Percentiles rank a stretch among this genome's conserved stretches.
Conservation (phyloP, 1,140 invertebrate species). For the Mizuhopecten yessoensis region DNA sequence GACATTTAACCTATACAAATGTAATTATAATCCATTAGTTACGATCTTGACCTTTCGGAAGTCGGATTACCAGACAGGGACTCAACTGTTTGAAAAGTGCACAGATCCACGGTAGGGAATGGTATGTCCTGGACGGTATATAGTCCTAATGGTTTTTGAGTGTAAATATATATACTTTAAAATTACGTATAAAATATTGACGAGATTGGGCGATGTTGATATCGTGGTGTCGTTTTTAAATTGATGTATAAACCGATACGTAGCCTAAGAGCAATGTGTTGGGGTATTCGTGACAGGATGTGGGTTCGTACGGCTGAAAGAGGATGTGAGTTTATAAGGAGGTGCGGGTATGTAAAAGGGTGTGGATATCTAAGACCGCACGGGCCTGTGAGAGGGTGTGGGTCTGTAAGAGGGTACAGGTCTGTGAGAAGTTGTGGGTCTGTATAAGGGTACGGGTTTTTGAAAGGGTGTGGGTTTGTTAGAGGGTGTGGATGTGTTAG, state of each 20-base stretch:
- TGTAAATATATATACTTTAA: not conserved
- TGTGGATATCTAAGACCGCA: no score
- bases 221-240: not conserved
- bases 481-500: no score
- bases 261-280: no score
- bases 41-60: not conserved
- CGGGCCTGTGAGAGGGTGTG: no score
- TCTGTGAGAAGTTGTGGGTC: no score
- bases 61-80: not conserved
- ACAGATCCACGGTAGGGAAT: not conserved
- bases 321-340: no score
- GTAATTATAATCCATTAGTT: slow-evolving; percentile 1
- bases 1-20: not conserved
- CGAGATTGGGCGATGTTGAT: not conserved
- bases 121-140: not conserved
- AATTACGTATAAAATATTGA: not conserved
- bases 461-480: no score
- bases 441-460: no score
- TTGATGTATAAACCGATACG: not conserved
- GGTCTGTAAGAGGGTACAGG: no score
- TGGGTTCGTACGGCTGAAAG: no score
- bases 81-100: not conserved
- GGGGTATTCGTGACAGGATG: no score
- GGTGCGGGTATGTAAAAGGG: no score
- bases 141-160: not conserved